These are phyloP conservation scores for Onychomys leucogaster DNA, from an alignment of 2,797 vertebrate species.

Conservation along the genomic window DNA sequence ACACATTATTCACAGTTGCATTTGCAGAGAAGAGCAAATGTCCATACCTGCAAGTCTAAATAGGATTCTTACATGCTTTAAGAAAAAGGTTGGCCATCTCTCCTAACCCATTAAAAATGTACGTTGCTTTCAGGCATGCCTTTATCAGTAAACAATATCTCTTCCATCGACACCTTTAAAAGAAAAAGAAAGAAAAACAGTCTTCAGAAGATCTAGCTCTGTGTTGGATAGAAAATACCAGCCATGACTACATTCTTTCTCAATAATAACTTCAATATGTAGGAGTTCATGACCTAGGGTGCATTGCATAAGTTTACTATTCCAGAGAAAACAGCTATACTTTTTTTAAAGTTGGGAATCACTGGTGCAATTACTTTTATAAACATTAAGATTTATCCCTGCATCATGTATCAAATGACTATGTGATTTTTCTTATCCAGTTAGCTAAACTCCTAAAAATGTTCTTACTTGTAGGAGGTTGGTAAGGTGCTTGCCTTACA, in stretches of 20 bases:
- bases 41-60: background rate
- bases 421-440: slow-evolving; percentile 24
- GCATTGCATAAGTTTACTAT: background rate
- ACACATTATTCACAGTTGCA: background rate
- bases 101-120: background rate
- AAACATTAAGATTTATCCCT: background rate
- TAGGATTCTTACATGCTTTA: background rate
- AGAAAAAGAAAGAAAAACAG: background rate
- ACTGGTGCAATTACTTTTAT: background rate
- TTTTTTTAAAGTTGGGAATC: slow-evolving; percentile 35
- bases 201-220: background rate
- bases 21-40: background rate
- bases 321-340: background rate
- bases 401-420: background rate
- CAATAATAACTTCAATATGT: background rate
- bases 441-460: slow-evolving; percentile 3
- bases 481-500: background rate
- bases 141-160: slow-evolving; percentile 1
- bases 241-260: background rate
- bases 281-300: background rate
- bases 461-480: background rate
- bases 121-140: background rate
- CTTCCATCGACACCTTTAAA: background rate
- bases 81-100: background rate
- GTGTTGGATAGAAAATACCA: background rate